Base-by-base conservation (phyloP, 2,888 invertebrate species). In the Norana najaformis region DNA sequence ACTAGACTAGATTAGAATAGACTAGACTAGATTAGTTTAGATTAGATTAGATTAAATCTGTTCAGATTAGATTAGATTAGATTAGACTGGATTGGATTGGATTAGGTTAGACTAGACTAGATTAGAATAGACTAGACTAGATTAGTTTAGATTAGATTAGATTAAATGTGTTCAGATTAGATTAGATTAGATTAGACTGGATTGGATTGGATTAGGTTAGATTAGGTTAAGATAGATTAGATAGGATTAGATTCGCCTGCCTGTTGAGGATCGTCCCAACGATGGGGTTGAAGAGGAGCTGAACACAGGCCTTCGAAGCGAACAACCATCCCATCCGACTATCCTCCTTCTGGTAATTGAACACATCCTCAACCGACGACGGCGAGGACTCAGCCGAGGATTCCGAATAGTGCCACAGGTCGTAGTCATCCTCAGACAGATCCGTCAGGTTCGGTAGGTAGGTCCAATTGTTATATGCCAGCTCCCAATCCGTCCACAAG, bases 281-380 rank as follows among this genome's bases (percentile, higher is more conserved):
- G 83, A 97, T 95, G 3, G 97, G 97, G 94, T 97, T 97, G 93
- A 96, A 96, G 91, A 97, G 95, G 90, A 97, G 95, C 95, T 97
- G 97, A 11, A 97, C 96, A 91, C 97, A 95, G 37, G 97, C 97
- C 95, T 97, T 97, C 90, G 97, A 97, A 69, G 97, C 97, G 89
- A 95, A 93, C 83, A 95, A 92, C 92, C 95, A 93, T 0, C 95
- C 95, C 23, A 92, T 88, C 37, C 88, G 18, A 18, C 90, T 88
- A 89, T 89, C 91, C 85, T 91, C 91, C 35, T 90, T 90, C 36
- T 37, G 53, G 82, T 89, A 89, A 35, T 37, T 69, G n/a, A 69
- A 41, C 2, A 34, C 34, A n/a, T 18, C 34, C 41, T 16, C 47
- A 11, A 14, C 0, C 88, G 47, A 88, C 41, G 83, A 85, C 18